Conservation (phyloP, 1,140 invertebrate genomes). For the Argopecten irradians region DNA sequence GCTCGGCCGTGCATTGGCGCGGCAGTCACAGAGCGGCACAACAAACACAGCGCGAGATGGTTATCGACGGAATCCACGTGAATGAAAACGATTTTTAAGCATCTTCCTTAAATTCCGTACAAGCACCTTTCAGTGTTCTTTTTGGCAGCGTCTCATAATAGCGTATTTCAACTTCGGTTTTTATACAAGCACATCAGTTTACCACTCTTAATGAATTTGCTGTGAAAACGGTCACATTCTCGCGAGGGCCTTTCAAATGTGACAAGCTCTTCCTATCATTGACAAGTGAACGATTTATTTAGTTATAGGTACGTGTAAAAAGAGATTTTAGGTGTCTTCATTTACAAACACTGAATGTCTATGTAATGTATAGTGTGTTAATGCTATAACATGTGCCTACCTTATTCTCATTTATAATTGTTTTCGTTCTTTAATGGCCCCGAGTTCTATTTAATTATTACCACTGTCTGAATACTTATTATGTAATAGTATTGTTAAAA, state of each 20-base stretch:
- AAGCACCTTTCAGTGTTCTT: not conserved
- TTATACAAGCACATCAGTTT: not conserved
- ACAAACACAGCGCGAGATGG: not conserved
- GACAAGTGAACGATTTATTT: not conserved
- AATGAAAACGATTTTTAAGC: not conserved
- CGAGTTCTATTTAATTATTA: too few species aligned
- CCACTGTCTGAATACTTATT: too few species aligned
- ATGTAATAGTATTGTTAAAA: too few species aligned
- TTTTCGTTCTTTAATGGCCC: too few species aligned
- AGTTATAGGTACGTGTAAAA: not conserved
- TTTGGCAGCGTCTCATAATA: not conserved
- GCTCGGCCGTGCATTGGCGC: not conserved
- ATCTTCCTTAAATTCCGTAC: not conserved
- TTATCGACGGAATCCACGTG: not conserved
- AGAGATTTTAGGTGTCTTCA: not conserved
- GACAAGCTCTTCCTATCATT: not conserved
- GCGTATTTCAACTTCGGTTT: not conserved
- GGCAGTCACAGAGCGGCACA: not conserved
- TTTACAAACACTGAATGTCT: too few species aligned
- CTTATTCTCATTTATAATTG: too few species aligned
- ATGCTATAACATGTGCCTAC: too few species aligned
- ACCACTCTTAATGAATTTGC: not conserved
- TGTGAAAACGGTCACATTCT: not conserved
- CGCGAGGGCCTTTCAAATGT: not conserved
- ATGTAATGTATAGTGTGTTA: too few species aligned